phyloP scores from a whole-genome alignment of 2,888 invertebrate species.

The Steinernema carpocapsae region DNA sequence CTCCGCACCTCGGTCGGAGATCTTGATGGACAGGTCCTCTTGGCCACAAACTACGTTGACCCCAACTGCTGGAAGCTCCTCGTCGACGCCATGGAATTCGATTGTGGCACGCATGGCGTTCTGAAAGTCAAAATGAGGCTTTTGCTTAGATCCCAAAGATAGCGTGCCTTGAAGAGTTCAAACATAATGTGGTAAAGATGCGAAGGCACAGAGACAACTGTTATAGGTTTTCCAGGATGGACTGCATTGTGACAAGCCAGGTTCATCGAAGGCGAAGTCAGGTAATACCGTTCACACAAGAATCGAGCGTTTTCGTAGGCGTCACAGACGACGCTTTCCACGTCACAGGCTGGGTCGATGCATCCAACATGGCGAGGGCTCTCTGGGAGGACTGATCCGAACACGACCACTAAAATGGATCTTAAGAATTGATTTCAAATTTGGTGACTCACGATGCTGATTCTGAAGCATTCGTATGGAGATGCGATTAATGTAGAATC shows the following conservation, averaged over 20 bases:
- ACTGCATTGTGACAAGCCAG: conserved; percentile 73
- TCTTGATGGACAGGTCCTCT: conserved; percentile 93
- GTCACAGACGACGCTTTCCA: conserved; percentile 86
- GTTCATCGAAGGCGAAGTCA: conserved; percentile 86
- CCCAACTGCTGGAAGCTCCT: conserved; percentile 79
- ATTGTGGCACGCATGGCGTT: conserved; percentile 98
- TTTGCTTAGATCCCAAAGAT: no score
- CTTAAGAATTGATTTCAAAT: no score
- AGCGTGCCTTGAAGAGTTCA: conserved; percentile 85
- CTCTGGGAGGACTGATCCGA: conserved; percentile 71
- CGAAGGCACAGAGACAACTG: conserved; percentile 93
- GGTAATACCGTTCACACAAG: conserved; percentile 96
- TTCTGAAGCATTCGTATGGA: conserved; percentile 98
- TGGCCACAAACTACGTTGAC: conserved; percentile 85
- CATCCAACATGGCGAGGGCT: conserved; percentile 79
- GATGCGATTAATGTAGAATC: conserved; percentile 98
- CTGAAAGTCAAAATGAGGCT: no score
- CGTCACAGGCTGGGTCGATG: conserved; percentile 93
- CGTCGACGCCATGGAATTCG: conserved; percentile 81
- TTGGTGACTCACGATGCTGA: conserved; percentile 78
- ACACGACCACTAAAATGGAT: conserved; percentile 68
- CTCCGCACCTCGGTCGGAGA: conserved; percentile 89
- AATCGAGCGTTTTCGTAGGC: conserved; percentile 97
- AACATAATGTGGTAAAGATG: conserved; percentile 99
- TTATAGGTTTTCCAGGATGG: conserved; percentile 76